These are phyloP conservation scores for Oscheius sp. DNA, from an alignment of 2,888 invertebrate species.

Conservation along the genomic window DNA sequence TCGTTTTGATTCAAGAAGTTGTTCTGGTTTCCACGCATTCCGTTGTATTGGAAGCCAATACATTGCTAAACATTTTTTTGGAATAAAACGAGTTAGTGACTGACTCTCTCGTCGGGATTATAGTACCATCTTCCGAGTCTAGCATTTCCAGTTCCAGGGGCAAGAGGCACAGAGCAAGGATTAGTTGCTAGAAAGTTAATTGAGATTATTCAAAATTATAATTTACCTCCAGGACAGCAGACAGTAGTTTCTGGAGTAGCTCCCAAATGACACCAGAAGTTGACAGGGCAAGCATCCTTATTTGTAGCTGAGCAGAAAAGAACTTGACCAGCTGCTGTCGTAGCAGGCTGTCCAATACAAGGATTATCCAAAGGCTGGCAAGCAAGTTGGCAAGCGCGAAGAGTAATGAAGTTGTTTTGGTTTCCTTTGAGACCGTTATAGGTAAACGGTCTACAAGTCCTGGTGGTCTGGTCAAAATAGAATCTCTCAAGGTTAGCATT, in stretches of 20 bases:
- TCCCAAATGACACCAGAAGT: slow-evolving; percentile 69
- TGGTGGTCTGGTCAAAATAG: slow-evolving; percentile 62
- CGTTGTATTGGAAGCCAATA: slow-evolving; percentile 70
- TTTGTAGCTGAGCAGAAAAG: slow-evolving; percentile 69
- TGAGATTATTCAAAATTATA: background rate
- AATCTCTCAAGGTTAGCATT: slow-evolving; percentile 65
- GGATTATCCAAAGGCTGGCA: slow-evolving; percentile 70
- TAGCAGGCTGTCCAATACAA: slow-evolving; percentile 70
- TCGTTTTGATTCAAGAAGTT: slow-evolving; percentile 66
- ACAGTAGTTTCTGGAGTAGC: slow-evolving; percentile 67
- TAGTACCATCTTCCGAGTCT: slow-evolving; percentile 66
- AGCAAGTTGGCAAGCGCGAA: slow-evolving; percentile 66
- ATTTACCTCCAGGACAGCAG: slow-evolving; percentile 61
- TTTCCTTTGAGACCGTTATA: slow-evolving; percentile 70
- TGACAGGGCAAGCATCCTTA: slow-evolving; percentile 65
- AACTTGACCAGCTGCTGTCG: slow-evolving; percentile 65
- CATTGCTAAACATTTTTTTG: slow-evolving; percentile 49
- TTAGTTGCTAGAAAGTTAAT: slow-evolving; percentile 63
- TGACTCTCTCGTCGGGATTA: slow-evolving; percentile 67
- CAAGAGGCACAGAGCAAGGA: slow-evolving; percentile 69
- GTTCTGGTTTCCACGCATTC: slow-evolving; percentile 68
- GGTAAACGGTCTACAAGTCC: slow-evolving; percentile 64
- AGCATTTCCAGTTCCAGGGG: slow-evolving; percentile 69
- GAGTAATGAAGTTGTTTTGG: slow-evolving; percentile 69
- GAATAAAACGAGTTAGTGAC: background rate